These are phyloP conservation scores for Pogonomyrmex californicus DNA, from an alignment of 1,140 invertebrate species.

Conservation along the genomic window DNA sequence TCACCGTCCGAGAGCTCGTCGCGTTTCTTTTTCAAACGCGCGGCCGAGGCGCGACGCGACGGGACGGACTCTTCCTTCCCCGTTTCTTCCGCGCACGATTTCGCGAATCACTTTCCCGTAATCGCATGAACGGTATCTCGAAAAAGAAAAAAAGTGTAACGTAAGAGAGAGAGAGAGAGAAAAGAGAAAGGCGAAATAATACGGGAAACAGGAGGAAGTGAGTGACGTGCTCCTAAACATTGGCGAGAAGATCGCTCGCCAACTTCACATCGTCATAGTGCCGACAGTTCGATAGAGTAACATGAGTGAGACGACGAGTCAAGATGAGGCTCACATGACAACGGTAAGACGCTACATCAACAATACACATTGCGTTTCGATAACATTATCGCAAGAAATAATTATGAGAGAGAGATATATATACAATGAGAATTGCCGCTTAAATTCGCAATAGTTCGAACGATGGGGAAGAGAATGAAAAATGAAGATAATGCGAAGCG, in stretches of 20 bases:
- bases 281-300: neutral
- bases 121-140: neutral
- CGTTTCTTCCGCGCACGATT: neutral
- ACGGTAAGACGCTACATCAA: slow-evolving; percentile 76
- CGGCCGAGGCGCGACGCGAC: neutral
- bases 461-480: neutral
- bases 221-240: neutral
- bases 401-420: too few relatives aligned
- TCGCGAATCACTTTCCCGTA: slow-evolving; percentile 29
- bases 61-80: neutral
- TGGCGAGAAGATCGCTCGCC: too few relatives aligned
- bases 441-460: neutral
- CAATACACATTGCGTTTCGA: neutral
- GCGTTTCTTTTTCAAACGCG: neutral
- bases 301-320: slow-evolving; percentile 75
- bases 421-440: neutral
- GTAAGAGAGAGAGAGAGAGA: neutral
- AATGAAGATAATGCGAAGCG: too few relatives aligned
- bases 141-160: neutral
- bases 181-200: neutral
- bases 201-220: neutral
- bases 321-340: slow-evolving; percentile 83
- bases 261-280: neutral
- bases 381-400: neutral
- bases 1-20: neutral